These are phyloP conservation scores for Smutsia gigantea DNA, from an alignment of 2,797 vertebrate genomes.

Conservation along the genomic window DNA sequence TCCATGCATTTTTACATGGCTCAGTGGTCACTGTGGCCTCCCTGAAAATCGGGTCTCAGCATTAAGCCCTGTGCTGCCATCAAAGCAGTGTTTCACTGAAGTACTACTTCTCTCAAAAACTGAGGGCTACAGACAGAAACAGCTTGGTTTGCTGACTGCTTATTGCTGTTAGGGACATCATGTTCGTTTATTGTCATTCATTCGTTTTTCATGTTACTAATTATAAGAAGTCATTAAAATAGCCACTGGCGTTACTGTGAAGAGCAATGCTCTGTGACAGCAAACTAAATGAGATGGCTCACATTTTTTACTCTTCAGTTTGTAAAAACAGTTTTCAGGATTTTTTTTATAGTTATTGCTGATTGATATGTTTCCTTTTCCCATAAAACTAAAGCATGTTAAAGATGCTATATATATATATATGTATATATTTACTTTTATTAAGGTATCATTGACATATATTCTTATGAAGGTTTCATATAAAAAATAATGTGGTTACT, in stretches of 20 bases:
- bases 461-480: too few relatives aligned
- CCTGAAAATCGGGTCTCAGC: not conserved
- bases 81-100: not conserved
- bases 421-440: too few relatives aligned
- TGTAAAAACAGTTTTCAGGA: conserved; percentile 39
- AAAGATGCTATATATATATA: conserved; percentile 13
- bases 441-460: too few relatives aligned
- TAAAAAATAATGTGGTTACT: too few relatives aligned
- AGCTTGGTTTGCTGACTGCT: not conserved
- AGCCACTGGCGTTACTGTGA: not conserved
- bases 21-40: not conserved
- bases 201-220: conserved; percentile 28
- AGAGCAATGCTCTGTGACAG: conserved; percentile 9
- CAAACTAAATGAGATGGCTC: not conserved
- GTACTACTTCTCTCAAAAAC: conserved; percentile 2
- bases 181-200: conserved; percentile 18
- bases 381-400: conserved; percentile 46
- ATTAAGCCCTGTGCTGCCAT: not conserved
- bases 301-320: conserved; percentile 12
- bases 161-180: not conserved
- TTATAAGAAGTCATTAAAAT: conserved; percentile 47
- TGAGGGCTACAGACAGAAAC: not conserved
- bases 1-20: not conserved
- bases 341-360: conserved; percentile 43
- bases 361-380: conserved; percentile 11